phyloP scores from a whole-genome alignment of 2,888 invertebrate species.

The Xanthia togata region DNA sequence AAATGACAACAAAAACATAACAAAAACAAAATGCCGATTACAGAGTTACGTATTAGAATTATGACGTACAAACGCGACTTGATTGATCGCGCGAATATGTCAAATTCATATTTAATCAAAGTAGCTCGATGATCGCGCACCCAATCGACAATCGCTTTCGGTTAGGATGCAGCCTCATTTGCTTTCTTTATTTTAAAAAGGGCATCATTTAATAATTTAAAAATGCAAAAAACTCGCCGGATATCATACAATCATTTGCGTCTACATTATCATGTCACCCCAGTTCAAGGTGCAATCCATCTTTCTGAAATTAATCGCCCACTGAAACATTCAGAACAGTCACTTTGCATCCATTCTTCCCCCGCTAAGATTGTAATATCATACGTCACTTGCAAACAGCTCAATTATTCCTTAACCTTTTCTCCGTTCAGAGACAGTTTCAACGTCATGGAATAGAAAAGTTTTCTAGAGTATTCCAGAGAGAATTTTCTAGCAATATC shows the following conservation, averaged over 20 bases:
- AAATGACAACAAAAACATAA: too few species aligned
- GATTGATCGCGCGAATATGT: background rate
- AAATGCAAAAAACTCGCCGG: background rate
- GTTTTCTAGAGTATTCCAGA: background rate
- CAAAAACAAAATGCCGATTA: too few species aligned
- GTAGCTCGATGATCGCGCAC: background rate
- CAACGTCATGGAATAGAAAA: background rate
- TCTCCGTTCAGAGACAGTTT: background rate
- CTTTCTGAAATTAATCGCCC: too few species aligned
- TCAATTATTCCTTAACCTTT: slow-evolving; percentile 16
- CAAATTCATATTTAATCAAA: background rate
- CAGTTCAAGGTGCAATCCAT: background rate
- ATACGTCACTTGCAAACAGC: slow-evolving; percentile 14
- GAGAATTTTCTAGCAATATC: background rate
- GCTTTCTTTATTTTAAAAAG: background rate
- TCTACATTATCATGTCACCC: background rate
- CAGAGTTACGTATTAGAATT: too few species aligned
- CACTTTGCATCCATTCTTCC: background rate
- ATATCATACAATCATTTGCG: background rate
- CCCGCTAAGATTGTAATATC: background rate
- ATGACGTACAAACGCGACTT: background rate
- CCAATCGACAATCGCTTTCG: background rate
- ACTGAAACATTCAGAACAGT: background rate
- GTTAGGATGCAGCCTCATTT: background rate
- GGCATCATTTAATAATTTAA: background rate